A percentile compares a stretch with the other conserved stretches of the same genome.
Evolutionary conservation across 2,888 invertebrate species (phyloP).

Genomic region (Augiades crinisus): DNA sequence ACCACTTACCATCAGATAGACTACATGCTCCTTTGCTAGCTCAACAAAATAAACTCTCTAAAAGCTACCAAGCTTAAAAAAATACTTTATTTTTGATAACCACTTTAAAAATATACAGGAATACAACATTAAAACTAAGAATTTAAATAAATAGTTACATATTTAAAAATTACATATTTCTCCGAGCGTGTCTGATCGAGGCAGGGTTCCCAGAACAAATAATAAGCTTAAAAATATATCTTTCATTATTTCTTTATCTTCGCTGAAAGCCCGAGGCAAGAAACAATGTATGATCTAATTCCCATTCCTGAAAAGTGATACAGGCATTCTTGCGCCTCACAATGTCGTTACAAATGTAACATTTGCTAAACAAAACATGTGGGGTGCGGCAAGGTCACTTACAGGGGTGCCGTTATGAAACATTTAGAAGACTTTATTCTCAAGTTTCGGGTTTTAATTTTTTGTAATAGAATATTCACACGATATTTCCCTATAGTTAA

Average conservation of each 20-base stretch:
- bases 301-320: neutral
- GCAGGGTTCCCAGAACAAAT: too few species aligned
- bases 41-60: neutral
- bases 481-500: too few species aligned
- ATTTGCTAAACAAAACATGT: neutral
- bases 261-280: neutral
- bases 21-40: neutral
- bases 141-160: slow-evolving; percentile 38
- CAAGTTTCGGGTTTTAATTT: too few species aligned
- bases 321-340: neutral
- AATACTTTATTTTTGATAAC: too few species aligned
- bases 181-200: too few species aligned
- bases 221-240: too few species aligned
- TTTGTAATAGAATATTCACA: too few species aligned
- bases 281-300: neutral
- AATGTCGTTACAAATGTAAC: neutral
- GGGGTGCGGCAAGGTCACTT: too few species aligned
- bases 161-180: slow-evolving; percentile 25
- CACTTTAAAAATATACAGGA: neutral
- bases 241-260: neutral
- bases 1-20: too few species aligned
- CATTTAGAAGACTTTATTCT: too few species aligned
- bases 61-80: too few species aligned
- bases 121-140: slow-evolving; percentile 24
- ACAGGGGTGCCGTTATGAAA: too few species aligned